Evolutionary conservation across 2,888 invertebrate species (phyloP), one percentile per base, ranked within the genome.

Genomic region (Eubasilissa splendida): DNA sequence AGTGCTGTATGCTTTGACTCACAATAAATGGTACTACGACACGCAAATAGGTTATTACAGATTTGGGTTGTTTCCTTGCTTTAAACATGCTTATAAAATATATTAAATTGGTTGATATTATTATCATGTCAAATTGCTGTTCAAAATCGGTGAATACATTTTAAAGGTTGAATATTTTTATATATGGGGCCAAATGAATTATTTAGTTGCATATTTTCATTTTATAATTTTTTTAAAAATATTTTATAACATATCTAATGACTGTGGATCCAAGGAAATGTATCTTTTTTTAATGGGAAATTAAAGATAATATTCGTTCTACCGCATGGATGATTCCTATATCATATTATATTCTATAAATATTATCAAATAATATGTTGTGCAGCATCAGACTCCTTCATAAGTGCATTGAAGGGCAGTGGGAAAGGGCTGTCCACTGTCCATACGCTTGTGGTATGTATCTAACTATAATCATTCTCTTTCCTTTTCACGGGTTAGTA

Each of bases 181-280:
- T 42, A 42, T 0, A 42, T 2, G 7, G 42, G 7, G 7, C 7
- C 42, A 42, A 42, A 42, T 42, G 42, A 5, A 58, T 58, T 58
- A 22, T 22, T 22, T 22, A 22, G 22, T 22, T 22, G 22, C n/a
- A 58, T 8, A n/a, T 58, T 58, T 58, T 58, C n/a, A 58, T 58
- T 58, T 58, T 4, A 58, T 58, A 58, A 58, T 58, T 58, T 58
- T 56, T 58, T 11, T 58, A 58, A 58, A 22, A 22, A 22, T 60
- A 42, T 60, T 10, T 63, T 76, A 33, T 63, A 11, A 11, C 10
- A 22, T 63, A 50, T 76, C 63, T 14, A 11, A 50, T 33, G 76
- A 63, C 76, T 76, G 53, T 63, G 76, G 76, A 58, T 76, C 76
- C 76, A 76, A 76, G 76, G 14, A 54, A 70, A 8, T 53, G 50